Evolutionary conservation across 2,113 vertebrate genomes (phyloP), one percentile per base, ranked within the genome.

Genomic region (Myotis brandtii): DNA sequence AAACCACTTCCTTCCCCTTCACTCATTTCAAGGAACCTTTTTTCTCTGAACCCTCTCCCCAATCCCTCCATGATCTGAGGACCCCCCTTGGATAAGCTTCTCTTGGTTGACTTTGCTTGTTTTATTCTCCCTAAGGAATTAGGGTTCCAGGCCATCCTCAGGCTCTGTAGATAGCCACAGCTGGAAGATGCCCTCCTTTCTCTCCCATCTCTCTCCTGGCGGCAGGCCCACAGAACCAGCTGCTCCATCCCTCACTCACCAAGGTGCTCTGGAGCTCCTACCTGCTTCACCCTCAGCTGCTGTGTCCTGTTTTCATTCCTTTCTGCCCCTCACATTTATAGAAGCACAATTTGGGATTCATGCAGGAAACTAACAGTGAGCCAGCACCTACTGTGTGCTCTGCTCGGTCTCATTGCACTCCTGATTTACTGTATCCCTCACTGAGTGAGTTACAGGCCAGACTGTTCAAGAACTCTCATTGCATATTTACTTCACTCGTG

Each of bases 181-280:
- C 56, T 34, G 23, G 79, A 25, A 30, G 48, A 64, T 11, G 40
- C 30, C 10, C 11, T 80, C 5, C 59, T 4, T 9, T 27, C 62
- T 21, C 13, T 73, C 7, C 9, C n/a, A 20, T 37, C 43, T 30
- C 32, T 1, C 32, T 69, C 30, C 62, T 59, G 32, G 20, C 0
- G 0, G 37, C 56, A 69, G 34, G 66, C 62, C 54, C 48, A 27
- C 1, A 2, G 59, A 43, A 10, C 52, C 27, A n/a, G 34, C 56
- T 27, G 6, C 56, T 20, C 13, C 54, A 50, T 72, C 69, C 46
- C 23, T 92, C 14, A 4, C 56, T 37, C 40, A 10, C 43, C 3
- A 9, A 1, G 0, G 8, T 21, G 62, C 70, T 20, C 0, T 20
- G 9, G 66, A 72, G 52, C 14, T 43, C 1, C 12, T 1, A 0